phyloP scores from a whole-genome alignment of 2,113 vertebrate species.

The Casuarius casuarius region DNA sequence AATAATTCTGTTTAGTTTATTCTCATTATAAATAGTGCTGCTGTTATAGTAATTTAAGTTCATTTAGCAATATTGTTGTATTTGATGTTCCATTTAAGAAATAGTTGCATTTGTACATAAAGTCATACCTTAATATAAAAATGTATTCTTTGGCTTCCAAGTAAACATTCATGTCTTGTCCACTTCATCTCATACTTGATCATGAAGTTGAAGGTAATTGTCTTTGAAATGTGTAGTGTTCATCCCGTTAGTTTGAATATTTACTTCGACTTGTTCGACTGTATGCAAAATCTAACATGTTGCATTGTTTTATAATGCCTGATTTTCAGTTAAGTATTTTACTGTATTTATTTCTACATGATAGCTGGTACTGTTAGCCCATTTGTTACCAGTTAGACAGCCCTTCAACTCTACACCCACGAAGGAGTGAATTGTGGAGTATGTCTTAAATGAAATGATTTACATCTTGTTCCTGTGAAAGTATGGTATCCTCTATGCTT shows the following conservation, averaged over 20 bases:
- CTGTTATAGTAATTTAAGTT: background rate
- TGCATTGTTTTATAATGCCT: background rate
- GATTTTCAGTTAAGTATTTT: background rate
- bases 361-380: background rate
- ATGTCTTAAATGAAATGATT: background rate
- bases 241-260: background rate
- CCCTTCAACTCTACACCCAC: background rate
- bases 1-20: background rate
- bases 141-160: background rate
- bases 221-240: background rate
- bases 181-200: background rate
- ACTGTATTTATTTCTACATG: background rate
- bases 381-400: background rate
- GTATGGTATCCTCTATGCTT: background rate
- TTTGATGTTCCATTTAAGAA: background rate
- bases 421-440: background rate
- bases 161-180: background rate
- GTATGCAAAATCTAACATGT: background rate
- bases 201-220: background rate
- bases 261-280: background rate
- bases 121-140: background rate
- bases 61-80: background rate
- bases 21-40: background rate
- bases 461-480: background rate
- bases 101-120: background rate